Conservation (phyloP, 2,888 invertebrate species). For the Lithophane semibrunnea region DNA sequence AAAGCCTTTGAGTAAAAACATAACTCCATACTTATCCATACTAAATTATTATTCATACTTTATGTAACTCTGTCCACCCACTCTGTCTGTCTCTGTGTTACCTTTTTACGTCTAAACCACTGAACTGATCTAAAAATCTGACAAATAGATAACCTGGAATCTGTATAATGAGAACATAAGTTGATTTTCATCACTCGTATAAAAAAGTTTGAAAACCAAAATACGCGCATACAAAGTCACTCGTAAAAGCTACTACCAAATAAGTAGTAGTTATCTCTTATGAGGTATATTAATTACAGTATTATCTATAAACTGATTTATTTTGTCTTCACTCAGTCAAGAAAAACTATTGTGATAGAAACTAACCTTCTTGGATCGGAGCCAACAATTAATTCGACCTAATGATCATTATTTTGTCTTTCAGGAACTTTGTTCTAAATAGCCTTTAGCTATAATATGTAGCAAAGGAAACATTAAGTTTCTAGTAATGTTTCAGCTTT, state of each 20-base stretch:
- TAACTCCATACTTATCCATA: background rate
- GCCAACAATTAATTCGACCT: constrained; percentile 25
- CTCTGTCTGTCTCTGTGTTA: background rate
- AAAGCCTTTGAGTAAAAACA: background rate
- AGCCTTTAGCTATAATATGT: background rate
- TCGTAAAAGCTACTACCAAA: background rate
- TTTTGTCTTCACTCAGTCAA: background rate
- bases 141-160: background rate
- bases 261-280: background rate
- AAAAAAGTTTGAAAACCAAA: background rate
- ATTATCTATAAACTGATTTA: background rate
- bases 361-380: constrained; percentile 9
- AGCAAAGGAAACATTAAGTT: background rate
- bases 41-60: background rate
- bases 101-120: background rate
- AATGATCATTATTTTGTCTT: constrained; percentile 2
- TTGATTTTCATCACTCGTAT: background rate
- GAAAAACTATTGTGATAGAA: constrained; percentile 5
- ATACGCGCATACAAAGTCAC: background rate
- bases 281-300: background rate
- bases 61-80: background rate
- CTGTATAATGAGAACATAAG: background rate
- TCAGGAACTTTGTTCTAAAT: constrained; percentile 17
- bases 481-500: background rate
- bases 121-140: background rate